Percentiles rank a stretch among this genome's conserved stretches.
phyloP scores from a whole-genome alignment of 2,888 invertebrate genomes.

The Cheilosia vulpina region DNA sequence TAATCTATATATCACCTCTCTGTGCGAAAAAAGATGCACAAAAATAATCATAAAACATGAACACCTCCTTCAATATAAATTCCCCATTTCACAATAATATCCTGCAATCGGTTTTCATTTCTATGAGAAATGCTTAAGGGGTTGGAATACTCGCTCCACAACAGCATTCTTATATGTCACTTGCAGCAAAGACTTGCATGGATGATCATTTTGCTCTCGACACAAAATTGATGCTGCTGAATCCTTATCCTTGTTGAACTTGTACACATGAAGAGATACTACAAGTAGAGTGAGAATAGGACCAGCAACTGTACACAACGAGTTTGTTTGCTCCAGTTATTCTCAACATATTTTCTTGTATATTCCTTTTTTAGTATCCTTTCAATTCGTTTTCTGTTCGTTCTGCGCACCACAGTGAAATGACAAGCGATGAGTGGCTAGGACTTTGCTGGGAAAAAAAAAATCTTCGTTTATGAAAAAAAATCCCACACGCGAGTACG shows the following conservation, averaged over 20 bases:
- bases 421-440: constrained; percentile 69
- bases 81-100: constrained; percentile 62
- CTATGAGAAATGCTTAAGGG: constrained; percentile 6
- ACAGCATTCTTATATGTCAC: constrained; percentile 55
- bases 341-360: constrained; percentile 31
- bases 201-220: constrained; percentile 72
- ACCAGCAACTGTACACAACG: constrained; percentile 46
- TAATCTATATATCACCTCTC: background rate
- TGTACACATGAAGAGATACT: constrained; percentile 8
- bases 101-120: constrained; percentile 65
- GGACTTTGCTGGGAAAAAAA: constrained; percentile 29
- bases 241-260: constrained; percentile 50
- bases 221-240: constrained; percentile 67
- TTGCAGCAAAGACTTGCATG: constrained; percentile 58
- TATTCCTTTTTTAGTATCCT: constrained; percentile 53
- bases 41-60: constrained; percentile 34
- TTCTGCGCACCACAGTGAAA: constrained; percentile 56
- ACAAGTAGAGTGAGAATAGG: constrained; percentile 17
- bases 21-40: background rate
- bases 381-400: constrained; percentile 46
- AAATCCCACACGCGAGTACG: constrained; percentile 30
- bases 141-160: constrained; percentile 11
- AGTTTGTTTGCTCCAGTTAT: constrained; percentile 66
- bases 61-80: constrained; percentile 46
- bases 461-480: background rate